phyloP scores from a whole-genome alignment of 2,888 invertebrate species.

The Polydrusus pterygomalis region DNA sequence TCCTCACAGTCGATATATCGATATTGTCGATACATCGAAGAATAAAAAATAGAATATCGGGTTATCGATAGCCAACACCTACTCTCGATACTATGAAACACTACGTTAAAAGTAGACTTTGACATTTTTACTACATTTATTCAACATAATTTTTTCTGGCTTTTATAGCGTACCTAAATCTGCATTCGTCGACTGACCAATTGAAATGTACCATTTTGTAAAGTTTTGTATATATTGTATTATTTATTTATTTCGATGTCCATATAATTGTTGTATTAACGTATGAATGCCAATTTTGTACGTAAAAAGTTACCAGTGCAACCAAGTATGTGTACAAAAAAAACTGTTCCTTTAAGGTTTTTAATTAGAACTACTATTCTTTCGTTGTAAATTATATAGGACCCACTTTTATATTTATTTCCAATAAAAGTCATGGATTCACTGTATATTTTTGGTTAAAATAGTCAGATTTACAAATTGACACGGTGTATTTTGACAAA shows the following conservation, averaged over 20 bases:
- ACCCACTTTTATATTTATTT: constrained; percentile 64
- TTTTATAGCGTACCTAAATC: no score
- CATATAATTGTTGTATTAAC: constrained; percentile 61
- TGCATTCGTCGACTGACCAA: not conserved
- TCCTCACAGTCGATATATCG: no score
- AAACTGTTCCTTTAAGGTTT: constrained; percentile 68
- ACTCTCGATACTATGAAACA: no score
- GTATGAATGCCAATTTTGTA: constrained; percentile 70
- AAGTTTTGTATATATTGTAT: constrained; percentile 52
- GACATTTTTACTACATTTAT: no score
- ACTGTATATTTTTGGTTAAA: constrained; percentile 47
- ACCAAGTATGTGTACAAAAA: constrained; percentile 71
- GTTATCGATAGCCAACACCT: no score
- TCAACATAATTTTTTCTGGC: no score
- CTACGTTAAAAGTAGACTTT: no score
- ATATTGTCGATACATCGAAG: no score
- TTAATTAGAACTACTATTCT: constrained; percentile 49
- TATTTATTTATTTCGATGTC: constrained; percentile 52
- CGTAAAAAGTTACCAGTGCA: constrained; percentile 72
- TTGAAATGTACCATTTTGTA: constrained; percentile 50
- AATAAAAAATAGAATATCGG: no score
- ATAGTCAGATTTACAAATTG: constrained; percentile 47
- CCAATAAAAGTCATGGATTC: constrained; percentile 49
- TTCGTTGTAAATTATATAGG: constrained; percentile 47
- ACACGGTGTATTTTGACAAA: constrained; percentile 43